A percentile compares a stretch with the other conserved stretches of the same genome.
phyloP scores from a whole-genome alignment of 2,888 invertebrate species.

The Cantharis rufa region DNA sequence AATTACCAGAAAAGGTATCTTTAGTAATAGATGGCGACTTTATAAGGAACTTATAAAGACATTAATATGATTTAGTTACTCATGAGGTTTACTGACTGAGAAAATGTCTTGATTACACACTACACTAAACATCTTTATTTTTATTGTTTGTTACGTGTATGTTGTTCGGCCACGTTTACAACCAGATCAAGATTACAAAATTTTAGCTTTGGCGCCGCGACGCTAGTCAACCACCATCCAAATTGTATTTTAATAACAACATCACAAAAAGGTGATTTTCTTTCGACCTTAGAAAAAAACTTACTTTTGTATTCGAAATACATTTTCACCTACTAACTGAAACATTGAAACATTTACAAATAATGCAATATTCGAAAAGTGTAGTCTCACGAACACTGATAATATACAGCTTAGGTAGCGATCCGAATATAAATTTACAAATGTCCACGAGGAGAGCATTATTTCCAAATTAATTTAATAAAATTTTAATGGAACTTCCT shows the following conservation, averaged over 20 bases:
- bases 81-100: slow-evolving; percentile 20
- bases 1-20: slow-evolving; percentile 10
- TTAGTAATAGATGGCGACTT: slow-evolving; percentile 4
- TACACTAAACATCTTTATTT: slow-evolving; percentile 21
- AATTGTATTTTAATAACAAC: no score
- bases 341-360: slow-evolving; percentile 22
- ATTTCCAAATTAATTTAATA: background rate
- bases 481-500: background rate
- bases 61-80: slow-evolving; percentile 28
- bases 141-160: background rate
- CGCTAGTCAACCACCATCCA: no score
- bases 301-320: slow-evolving; percentile 23
- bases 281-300: background rate
- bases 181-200: no score
- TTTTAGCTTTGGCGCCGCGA: no score
- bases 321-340: slow-evolving; percentile 25
- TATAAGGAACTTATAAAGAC: slow-evolving; percentile 22
- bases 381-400: slow-evolving; percentile 2
- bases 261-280: no score
- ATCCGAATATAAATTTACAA: slow-evolving; percentile 19
- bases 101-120: slow-evolving; percentile 29
- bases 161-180: no score
- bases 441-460: background rate
- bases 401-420: slow-evolving; percentile 14
- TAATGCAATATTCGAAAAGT: slow-evolving; percentile 26